Conservation (phyloP, 2,797 vertebrate species). For the Alfaro cultratus region DNA sequence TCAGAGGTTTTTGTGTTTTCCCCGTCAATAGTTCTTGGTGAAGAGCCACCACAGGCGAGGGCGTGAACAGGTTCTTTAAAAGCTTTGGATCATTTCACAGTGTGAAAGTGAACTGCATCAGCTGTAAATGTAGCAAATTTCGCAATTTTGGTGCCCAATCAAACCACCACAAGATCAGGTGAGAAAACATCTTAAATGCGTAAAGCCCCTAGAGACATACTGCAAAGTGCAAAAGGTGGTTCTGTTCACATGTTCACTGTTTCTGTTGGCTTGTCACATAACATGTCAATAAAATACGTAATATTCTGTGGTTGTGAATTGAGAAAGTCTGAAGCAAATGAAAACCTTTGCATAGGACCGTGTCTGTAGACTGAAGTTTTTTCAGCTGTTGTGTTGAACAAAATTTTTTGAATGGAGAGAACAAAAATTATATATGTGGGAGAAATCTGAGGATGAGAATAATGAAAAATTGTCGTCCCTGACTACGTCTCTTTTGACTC, state of each 20-base stretch:
- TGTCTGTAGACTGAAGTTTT: constrained; percentile 44
- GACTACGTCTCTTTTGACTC: constrained; percentile 59
- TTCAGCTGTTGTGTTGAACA: constrained; percentile 49
- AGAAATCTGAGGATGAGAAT: constrained; percentile 29
- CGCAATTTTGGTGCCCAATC: no score
- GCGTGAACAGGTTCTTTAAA: no score
- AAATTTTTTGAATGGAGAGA: constrained; percentile 40
- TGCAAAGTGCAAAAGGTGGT: neutral
- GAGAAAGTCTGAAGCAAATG: neutral
- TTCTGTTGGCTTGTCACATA: neutral
- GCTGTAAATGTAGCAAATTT: no score
- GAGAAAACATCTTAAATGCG: no score
- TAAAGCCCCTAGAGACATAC: no score
- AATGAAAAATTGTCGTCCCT: constrained; percentile 37
- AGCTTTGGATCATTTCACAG: no score
- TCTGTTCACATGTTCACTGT: neutral
- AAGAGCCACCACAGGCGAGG: no score
- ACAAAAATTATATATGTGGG: constrained; percentile 21
- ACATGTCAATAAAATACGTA: neutral
- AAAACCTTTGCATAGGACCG: neutral
- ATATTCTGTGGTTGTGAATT: neutral
- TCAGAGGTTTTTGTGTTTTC: no score
- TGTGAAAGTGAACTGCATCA: no score
- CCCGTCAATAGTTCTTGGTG: no score
- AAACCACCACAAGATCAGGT: no score